Evolutionary conservation across 53 echinoderm and acorn worm species (phyloP), one percentile per base, ranked within the genome.

Genomic region (Luidia sarsii): DNA sequence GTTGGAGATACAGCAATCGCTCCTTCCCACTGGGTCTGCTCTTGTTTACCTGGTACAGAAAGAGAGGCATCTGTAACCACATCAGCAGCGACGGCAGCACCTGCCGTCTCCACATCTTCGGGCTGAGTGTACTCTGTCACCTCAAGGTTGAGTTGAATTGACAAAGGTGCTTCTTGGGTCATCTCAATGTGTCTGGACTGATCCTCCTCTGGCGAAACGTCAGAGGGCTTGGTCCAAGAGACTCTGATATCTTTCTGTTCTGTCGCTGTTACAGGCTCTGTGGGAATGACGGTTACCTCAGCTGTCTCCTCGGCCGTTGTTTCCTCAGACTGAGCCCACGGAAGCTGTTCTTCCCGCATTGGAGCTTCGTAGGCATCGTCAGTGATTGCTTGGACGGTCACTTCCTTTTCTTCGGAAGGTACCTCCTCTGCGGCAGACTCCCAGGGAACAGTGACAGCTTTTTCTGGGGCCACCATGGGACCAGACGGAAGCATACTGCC

Each of bases 251-350:
- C 75, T 5, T 39, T n/a, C 75, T 82, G 67, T 82, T 28, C 39
- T 39, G 41, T 41, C 41, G 55, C 18, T 66, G 68, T 82, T 23
- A 75, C 46, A 43, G 75, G 75, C 57, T 75, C 75, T 29, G 60
- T 30, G 39, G 87, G 80, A 18, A 87, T 65, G 19, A 80, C 29
- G 37, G 87, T 50, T 36, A 50, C 64, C 32, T 81, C 71, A 13
- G 57, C 29, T 28, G 32, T 45, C 28, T 75, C 80, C 35, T 86
- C 86, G 48, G 39, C 48, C 16, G 79, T 67, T 25, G 67, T 59
- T 57, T 86, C 79, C 68, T 86, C 86, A 3, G 68, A 59, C 46
- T 57, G 68, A 3, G 57, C 24, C 86, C 86, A 86, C 49, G 80
- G 68, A 3, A 64, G 43, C 34, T 60, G 68, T 41, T 87, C 83